These are phyloP conservation scores for Phocides pigmalion DNA, from an alignment of 1,140 invertebrate species.

Conservation along the genomic window DNA sequence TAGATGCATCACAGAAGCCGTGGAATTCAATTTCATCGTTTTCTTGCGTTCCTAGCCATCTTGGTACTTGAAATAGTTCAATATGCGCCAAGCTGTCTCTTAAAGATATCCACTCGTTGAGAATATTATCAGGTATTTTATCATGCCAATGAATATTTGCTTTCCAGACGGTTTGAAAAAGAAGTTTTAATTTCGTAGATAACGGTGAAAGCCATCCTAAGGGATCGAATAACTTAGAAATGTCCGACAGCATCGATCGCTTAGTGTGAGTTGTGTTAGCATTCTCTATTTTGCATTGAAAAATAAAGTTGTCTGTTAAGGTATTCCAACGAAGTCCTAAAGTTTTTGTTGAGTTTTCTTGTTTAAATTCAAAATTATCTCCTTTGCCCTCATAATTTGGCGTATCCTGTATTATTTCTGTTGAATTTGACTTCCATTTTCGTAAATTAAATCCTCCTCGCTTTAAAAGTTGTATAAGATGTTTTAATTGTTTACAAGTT, in stretches of 20 bases:
- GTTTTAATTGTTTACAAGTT: not conserved
- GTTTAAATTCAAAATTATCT: conserved; percentile 9
- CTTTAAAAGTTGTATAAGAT: conserved; percentile 2
- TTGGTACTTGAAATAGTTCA: conserved; percentile 17
- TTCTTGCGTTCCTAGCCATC: conserved; percentile 8
- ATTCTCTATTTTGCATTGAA: not conserved
- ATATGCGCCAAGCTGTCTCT: conserved; percentile 11
- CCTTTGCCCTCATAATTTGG: not conserved
- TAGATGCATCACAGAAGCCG: conserved; percentile 28
- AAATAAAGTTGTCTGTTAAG: conserved; percentile 1
- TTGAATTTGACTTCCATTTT: conserved; percentile 6
- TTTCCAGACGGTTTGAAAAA: conserved; percentile 60
- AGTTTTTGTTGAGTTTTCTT: conserved; percentile 4
- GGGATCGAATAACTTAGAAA: too few relatives aligned
- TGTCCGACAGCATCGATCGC: conserved; percentile 39
- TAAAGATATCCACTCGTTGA: conserved; percentile 35
- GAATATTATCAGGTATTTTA: conserved; percentile 41
- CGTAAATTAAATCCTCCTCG: conserved; percentile 4
- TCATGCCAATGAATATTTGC: conserved; percentile 64
- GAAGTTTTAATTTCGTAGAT: conserved; percentile 54
- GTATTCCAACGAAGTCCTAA: conserved; percentile 11
- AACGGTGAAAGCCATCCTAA: conserved; percentile 55
- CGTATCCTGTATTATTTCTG: not conserved
- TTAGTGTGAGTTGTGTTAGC: conserved; percentile 39
- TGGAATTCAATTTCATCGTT: conserved; percentile 22